phyloP scores from a whole-genome alignment of 2,888 invertebrate species.

The Zhengitettix transpicula region DNA sequence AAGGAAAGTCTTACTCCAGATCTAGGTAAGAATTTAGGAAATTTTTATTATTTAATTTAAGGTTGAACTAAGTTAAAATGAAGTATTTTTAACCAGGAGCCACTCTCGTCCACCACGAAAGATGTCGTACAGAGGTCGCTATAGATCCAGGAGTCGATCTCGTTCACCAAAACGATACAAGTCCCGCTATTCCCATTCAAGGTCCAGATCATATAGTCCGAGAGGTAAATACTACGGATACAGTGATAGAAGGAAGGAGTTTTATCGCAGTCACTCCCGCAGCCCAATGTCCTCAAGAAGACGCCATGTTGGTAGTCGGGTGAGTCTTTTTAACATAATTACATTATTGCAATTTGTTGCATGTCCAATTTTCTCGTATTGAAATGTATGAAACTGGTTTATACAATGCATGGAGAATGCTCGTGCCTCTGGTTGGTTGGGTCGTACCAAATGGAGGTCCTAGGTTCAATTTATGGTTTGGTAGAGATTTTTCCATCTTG shows the following conservation, averaged over 20 bases:
- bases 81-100: constrained; percentile 19
- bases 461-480: no score
- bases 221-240: constrained; percentile 24
- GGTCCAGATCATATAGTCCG: constrained; percentile 33
- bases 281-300: constrained; percentile 71
- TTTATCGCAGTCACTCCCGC: constrained; percentile 48
- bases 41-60: background rate
- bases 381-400: no score
- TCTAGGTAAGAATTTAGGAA: constrained; percentile 8
- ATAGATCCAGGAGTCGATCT: constrained; percentile 41
- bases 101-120: constrained; percentile 22
- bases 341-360: background rate
- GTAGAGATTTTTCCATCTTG: no score
- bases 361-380: background rate
- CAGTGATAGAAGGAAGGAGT: constrained; percentile 28
- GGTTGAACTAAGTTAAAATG: no score
- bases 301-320: constrained; percentile 60
- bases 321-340: constrained; percentile 22
- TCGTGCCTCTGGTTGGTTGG: no score
- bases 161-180: constrained; percentile 24
- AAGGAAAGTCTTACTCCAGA: constrained; percentile 13
- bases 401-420: no score
- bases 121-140: constrained; percentile 21
- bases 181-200: constrained; percentile 23
- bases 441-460: no score